These are phyloP conservation scores for Lagenorhynchus albirostris DNA, from an alignment of 2,113 vertebrate genomes.

Conservation along the genomic window DNA sequence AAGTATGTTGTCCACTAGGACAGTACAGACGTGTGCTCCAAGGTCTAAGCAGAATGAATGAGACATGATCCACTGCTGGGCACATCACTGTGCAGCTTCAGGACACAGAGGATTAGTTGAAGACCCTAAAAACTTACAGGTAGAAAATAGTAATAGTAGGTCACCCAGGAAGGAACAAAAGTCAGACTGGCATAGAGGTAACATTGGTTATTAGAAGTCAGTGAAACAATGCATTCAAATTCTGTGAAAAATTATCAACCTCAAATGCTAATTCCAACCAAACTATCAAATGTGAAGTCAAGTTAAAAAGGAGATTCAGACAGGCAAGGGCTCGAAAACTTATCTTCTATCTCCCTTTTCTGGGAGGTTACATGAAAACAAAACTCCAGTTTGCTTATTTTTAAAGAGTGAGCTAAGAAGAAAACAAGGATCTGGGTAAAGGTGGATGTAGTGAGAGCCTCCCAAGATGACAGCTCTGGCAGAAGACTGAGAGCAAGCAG, in stretches of 20 bases:
- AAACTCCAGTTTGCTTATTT: background rate
- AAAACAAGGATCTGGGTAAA: background rate
- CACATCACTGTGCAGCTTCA: background rate
- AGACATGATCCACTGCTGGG: background rate
- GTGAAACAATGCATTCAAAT: background rate
- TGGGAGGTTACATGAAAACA: background rate
- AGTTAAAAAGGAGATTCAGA: background rate
- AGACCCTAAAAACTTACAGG: background rate
- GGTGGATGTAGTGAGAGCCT: background rate
- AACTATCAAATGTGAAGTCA: background rate
- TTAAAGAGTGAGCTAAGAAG: background rate
- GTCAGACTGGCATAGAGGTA: background rate
- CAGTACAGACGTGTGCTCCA: background rate
- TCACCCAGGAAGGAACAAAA: background rate
- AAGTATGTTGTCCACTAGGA: background rate
- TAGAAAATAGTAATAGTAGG: background rate
- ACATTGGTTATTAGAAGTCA: background rate
- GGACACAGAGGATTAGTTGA: background rate
- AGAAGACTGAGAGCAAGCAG: background rate
- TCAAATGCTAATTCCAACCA: background rate
- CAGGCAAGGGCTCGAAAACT: background rate
- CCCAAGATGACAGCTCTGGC: too few species aligned
- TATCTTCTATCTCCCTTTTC: background rate
- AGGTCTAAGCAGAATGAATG: background rate
- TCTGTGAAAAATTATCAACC: background rate